Percentiles rank a stretch among this genome's conserved stretches.
These are phyloP conservation scores for Gila robusta DNA, from an alignment of 2,797 vertebrate genomes.

Conservation along the genomic window DNA sequence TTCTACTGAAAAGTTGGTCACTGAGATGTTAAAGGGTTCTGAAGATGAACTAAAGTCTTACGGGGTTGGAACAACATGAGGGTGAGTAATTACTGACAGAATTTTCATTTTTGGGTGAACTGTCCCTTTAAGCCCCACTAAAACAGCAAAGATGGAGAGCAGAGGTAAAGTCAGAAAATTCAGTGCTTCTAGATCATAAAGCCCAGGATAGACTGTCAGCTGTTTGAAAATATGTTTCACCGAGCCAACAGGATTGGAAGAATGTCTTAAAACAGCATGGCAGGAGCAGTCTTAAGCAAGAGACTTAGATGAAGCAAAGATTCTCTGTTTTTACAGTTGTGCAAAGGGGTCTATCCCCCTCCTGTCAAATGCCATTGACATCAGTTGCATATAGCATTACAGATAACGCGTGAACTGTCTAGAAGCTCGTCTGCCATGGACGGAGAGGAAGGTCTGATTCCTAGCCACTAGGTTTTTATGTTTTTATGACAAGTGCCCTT, in stretches of 20 bases:
- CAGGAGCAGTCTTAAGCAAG: background rate
- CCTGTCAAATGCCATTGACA: background rate
- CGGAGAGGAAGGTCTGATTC: background rate
- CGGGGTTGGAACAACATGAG: no score
- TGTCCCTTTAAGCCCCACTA: no score
- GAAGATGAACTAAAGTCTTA: no score
- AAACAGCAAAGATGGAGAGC: background rate
- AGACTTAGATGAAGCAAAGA: background rate
- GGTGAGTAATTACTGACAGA: no score
- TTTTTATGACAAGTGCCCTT: background rate
- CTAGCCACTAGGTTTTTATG: background rate
- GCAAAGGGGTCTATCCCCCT: background rate
- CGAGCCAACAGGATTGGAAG: background rate
- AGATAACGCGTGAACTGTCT: background rate
- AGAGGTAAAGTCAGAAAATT: background rate
- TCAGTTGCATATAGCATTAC: background rate
- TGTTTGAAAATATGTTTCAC: constrained; percentile 1
- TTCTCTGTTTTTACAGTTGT: constrained; percentile 38
- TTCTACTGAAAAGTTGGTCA: background rate
- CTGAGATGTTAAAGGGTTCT: background rate
- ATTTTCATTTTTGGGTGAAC: no score
- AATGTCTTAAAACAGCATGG: constrained; percentile 16
- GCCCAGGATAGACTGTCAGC: constrained; percentile 30
- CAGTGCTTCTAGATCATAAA: background rate
- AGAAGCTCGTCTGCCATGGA: background rate